Conservation (phyloP, 2,888 invertebrate genomes). For the Parochlus steinenii region DNA sequence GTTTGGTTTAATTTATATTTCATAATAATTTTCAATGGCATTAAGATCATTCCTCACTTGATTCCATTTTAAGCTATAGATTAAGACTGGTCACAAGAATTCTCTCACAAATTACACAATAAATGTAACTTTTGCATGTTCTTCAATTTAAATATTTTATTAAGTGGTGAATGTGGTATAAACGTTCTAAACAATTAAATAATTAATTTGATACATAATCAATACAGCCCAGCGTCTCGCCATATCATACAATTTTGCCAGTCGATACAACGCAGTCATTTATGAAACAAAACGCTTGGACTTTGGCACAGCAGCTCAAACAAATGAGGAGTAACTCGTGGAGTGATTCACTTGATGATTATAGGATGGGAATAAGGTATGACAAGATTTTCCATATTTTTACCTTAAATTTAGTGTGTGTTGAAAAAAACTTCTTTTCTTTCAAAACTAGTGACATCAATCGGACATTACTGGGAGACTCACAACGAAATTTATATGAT, state of each 20-base stretch:
- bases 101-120: too few species aligned
- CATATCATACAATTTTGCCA: conserved; percentile 77
- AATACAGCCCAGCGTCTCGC: conserved; percentile 55
- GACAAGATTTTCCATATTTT: conserved; percentile 16
- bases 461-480: conserved; percentile 21
- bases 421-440: neutral
- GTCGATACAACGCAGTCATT: conserved; percentile 45
- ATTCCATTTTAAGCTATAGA: too few species aligned
- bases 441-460: conserved; percentile 5
- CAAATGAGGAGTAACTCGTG: conserved; percentile 70
- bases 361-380: conserved; percentile 7
- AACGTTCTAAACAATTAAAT: too few species aligned
- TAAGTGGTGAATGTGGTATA: too few species aligned
- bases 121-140: too few species aligned
- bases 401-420: conserved; percentile 5
- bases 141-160: too few species aligned
- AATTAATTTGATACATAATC: too few species aligned
- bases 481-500: conserved; percentile 42
- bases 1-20: too few species aligned
- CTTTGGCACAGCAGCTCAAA: conserved; percentile 44
- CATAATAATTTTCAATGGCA: too few species aligned
- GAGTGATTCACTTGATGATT: conserved; percentile 69
- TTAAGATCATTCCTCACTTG: too few species aligned
- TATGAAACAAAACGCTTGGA: conserved; percentile 38
- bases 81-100: too few species aligned